Evolutionary conservation across 1,140 invertebrate species (phyloP), one percentile per base, ranked within the genome.

Genomic region (Oryctes rhinoceros): DNA sequence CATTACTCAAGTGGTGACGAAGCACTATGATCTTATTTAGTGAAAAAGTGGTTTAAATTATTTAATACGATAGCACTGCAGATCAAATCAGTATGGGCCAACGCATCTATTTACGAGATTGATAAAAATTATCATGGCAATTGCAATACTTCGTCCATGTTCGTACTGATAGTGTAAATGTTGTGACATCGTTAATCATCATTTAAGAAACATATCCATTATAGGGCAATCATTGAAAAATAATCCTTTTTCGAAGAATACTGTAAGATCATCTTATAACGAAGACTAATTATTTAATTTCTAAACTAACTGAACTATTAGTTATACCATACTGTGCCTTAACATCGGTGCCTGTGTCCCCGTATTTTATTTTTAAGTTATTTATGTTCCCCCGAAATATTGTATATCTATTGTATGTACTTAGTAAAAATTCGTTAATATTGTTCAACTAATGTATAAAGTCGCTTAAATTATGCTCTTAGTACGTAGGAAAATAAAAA

Each of bases 1-100:
- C 91, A 93, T 80, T 92, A 91, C 80, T 91, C 91, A 80, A 88
- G 89, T 30, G 92, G 92, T 65, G 93, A 94, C 88, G 92, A 94
- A 87, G 92, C 92, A 79, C 89, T 92, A 81, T 92, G 90, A 71
- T 71, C 5, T 13, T 71, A 71, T 24, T 71, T 71, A 71, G 24
- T 71, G 24, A 18, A 35, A 30, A 35, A 35, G 6, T 71, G 65
- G 65, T 39, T 78, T 30, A 39, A 79, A 75, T 71, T 71, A 71
- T 71, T 71, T 71, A 7, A 44, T 44, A 10, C 39, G 39, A 44
- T 44, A 44, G 39, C 39, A 44, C 0, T 44, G 53, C 53, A 59
- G 15, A 59, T 59, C 53, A 59, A 59, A 59, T 59, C 53, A 59
- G 6, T 59, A 59, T 7, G 53, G 53, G 7, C 53, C 20, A 18